Evolutionary conservation across 2,888 invertebrate genomes (phyloP).

Genomic region (Melanchra persicariae): DNA sequence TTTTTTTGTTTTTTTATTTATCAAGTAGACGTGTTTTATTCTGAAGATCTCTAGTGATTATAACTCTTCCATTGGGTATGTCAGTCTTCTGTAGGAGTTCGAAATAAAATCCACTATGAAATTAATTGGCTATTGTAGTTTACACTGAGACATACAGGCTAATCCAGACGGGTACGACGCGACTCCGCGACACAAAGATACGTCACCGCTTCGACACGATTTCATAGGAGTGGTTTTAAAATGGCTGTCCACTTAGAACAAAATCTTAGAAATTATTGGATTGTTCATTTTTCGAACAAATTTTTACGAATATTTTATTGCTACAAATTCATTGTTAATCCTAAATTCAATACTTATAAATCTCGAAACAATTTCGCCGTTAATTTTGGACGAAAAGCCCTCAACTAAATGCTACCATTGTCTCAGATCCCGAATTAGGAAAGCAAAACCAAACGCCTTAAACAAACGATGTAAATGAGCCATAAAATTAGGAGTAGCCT

Average conservation of each 20-base stretch:
- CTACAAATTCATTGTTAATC: slow-evolving; percentile 1
- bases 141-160: too few relatives aligned
- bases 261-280: too few relatives aligned
- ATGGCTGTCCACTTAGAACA: too few relatives aligned
- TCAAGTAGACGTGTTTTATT: too few relatives aligned
- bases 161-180: too few relatives aligned
- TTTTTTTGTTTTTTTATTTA: neutral
- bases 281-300: neutral
- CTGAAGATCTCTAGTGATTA: neutral
- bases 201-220: too few relatives aligned
- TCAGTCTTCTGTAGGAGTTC: too few relatives aligned
- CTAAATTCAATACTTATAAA: slow-evolving; percentile 45
- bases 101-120: too few relatives aligned
- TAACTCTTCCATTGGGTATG: neutral
- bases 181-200: too few relatives aligned
- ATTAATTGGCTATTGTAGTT: too few relatives aligned
- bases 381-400: slow-evolving; percentile 45
- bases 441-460: slow-evolving; percentile 60
- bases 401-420: slow-evolving; percentile 58
- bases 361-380: slow-evolving; percentile 21
- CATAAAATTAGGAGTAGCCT: slow-evolving; percentile 63
- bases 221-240: too few relatives aligned
- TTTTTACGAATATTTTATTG: neutral
- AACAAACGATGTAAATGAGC: slow-evolving; percentile 65
- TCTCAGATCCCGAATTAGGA: slow-evolving; percentile 57